Conservation (phyloP, 2,797 vertebrate species). For the Coluber constrictor region DNA sequence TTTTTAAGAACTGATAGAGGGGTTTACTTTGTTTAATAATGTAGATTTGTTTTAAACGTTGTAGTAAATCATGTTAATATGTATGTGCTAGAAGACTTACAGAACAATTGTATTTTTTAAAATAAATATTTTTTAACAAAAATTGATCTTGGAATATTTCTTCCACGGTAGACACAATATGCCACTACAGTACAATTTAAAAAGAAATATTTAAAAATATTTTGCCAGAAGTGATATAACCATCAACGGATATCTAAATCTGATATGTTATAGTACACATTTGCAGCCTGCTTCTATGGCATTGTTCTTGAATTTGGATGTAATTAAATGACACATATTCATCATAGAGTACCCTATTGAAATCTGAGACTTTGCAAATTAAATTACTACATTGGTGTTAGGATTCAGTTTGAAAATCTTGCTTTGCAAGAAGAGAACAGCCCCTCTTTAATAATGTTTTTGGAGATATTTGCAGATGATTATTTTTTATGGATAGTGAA, state of each 20-base stretch:
- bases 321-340: rapidly evolving
- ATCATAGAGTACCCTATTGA: rapidly evolving
- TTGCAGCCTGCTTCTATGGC: background rate
- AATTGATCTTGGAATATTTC: conserved; percentile 18
- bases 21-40: conserved; percentile 70
- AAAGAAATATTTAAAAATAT: background rate
- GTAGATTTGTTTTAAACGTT: conserved; percentile 69
- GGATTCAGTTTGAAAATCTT: background rate
- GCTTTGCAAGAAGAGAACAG: background rate
- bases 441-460: background rate
- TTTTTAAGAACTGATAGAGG: conserved; percentile 71
- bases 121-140: conserved; percentile 82
- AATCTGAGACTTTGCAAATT: rapidly evolving
- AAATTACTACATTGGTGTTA: background rate
- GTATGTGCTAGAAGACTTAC: conserved; percentile 71
- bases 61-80: conserved; percentile 72
- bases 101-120: conserved; percentile 80
- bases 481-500: background rate
- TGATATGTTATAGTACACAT: background rate
- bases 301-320: background rate
- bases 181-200: background rate
- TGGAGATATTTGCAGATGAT: background rate
- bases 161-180: conserved; percentile 32
- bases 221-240: background rate
- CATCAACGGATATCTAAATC: background rate